A percentile compares a stretch with the other conserved stretches of the same genome.
Conservation (phyloP, 2,113 vertebrate species). For the Pelodiscus sinensis region DNA sequence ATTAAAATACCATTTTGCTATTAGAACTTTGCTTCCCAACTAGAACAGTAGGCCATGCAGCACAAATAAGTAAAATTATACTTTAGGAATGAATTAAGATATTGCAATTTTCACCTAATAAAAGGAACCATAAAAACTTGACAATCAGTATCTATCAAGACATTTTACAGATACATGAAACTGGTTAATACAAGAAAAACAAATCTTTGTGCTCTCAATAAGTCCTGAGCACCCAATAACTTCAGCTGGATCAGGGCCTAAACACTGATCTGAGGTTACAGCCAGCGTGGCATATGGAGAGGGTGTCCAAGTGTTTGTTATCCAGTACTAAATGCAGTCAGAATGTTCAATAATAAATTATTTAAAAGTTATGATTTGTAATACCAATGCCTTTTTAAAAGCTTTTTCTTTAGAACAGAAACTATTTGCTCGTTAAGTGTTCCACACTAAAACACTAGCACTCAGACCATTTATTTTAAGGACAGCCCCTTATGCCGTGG, state of each 20-base stretch:
- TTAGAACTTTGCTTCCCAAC: background rate
- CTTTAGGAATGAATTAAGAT: background rate
- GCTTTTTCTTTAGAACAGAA: background rate
- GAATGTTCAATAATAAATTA: background rate
- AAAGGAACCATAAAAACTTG: slow-evolving; percentile 13
- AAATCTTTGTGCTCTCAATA: slow-evolving; percentile 8
- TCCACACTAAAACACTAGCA: background rate
- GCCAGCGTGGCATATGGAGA: background rate
- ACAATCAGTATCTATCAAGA: background rate
- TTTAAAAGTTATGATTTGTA: background rate
- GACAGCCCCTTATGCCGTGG: background rate
- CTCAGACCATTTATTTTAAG: background rate
- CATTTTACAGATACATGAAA: slow-evolving; percentile 41
- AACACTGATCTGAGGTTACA: rapidly evolving
- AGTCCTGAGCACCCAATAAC: background rate
- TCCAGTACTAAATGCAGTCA: background rate
- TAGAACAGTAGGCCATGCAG: background rate
- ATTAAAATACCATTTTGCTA: background rate
- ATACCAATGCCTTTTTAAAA: background rate
- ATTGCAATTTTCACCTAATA: background rate
- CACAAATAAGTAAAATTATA: background rate
- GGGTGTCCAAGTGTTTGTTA: background rate
- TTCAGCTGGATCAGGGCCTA: background rate
- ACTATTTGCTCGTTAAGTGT: background rate
- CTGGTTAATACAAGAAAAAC: background rate